Base-by-base conservation (phyloP, 2,113 vertebrate genomes). In the Alexandromys fortis region DNA sequence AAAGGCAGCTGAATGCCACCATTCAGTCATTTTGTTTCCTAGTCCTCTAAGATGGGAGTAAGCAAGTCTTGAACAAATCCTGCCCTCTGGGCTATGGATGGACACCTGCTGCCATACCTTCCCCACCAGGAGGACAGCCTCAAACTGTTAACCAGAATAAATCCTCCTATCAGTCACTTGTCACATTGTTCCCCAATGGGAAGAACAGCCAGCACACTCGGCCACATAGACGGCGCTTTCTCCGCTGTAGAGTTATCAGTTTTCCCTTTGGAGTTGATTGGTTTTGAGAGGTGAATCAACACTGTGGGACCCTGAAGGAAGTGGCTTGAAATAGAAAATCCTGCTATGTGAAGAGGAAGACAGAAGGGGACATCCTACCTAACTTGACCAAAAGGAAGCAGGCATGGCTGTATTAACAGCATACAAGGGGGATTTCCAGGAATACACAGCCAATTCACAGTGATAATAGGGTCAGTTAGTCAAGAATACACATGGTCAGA, bases 291-390 rank as follows among this genome's bases (percentile, higher is more conserved):
- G 21, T 4, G 33, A 5, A 49, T 42, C 30, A n/a, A 47, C 10
- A 21, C 55, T 8, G 1, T 2, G 17, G 67, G 49, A 47, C 55
- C 65, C 26, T 7, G 11, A 78, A 72, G 70, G 86, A 78, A 45
- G 35, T 35, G 7, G 1, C 42, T 49, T 65, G 16, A 75, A 33
- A 33, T 5, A 28, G 70, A 52, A 72, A 49, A 38, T 72, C 7
- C 7, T 28, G 0, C 1, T 3, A 16, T 17, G 38, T 61, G 61
- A 49, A 12, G 35, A 10, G 8, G 35, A 68, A 7, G 49, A 19
- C 4, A n/a, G 24, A 42, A 4, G 72, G 61, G 33, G 16, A 45
- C 26, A 6, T 7, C 19, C 30, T 22, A 1, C 0, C 4, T 16
- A 47, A 33, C 0, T 26, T 9, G 1, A 10, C 47, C 52, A 61